These are phyloP conservation scores for Netelia melanura DNA, from an alignment of 2,888 invertebrate species.

Conservation along the genomic window DNA sequence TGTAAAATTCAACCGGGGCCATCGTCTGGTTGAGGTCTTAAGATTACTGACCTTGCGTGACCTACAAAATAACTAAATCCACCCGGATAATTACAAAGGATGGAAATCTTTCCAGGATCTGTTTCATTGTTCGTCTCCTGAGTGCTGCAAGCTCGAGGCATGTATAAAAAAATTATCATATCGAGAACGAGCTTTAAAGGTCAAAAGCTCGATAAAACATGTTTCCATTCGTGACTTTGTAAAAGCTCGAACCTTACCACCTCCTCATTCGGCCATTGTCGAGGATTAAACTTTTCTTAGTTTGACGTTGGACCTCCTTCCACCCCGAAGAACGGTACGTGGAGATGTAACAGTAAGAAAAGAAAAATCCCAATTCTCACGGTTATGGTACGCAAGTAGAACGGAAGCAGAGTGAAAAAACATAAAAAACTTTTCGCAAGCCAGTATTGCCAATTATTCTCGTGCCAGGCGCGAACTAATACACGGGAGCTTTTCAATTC, in stretches of 20 bases:
- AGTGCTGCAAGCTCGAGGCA: no score
- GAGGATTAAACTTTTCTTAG: constrained; percentile 54
- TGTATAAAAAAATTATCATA: no score
- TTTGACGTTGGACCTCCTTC: constrained; percentile 33
- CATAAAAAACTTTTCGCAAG: constrained; percentile 53
- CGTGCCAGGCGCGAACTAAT: constrained; percentile 29
- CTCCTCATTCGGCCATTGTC: constrained; percentile 17
- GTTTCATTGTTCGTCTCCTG: no score
- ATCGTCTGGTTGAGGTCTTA: no score
- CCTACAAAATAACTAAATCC: no score
- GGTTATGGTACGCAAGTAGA: constrained; percentile 29
- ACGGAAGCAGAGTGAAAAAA: constrained; percentile 11
- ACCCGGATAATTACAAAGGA: no score
- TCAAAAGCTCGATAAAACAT: constrained; percentile 26
- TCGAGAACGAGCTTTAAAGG: not conserved
- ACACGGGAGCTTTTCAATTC: constrained; percentile 39
- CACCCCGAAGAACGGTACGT: constrained; percentile 3
- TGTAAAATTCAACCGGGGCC: no score
- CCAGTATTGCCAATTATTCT: constrained; percentile 55
- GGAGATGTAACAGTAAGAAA: not conserved
- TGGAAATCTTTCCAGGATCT: no score
- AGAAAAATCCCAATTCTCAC: constrained; percentile 39
- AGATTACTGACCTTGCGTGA: no score
- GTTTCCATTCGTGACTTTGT: constrained; percentile 47
- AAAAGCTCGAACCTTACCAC: constrained; percentile 45